phyloP scores from a whole-genome alignment of 2,113 vertebrate species.

The Eolophus roseicapilla region DNA sequence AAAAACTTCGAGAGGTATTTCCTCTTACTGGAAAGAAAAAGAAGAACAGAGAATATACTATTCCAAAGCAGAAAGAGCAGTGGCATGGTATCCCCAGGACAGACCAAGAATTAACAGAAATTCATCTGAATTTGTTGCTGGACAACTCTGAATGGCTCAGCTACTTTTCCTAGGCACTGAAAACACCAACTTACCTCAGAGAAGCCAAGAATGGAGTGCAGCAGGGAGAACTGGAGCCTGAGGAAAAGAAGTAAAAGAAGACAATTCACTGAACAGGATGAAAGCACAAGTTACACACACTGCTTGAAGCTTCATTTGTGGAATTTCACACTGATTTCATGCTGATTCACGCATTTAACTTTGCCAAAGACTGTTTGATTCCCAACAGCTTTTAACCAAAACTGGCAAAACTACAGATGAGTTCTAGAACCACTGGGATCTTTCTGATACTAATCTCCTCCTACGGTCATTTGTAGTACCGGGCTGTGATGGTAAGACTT shows the following conservation, averaged over 20 bases:
- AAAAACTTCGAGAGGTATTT: background rate
- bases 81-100: background rate
- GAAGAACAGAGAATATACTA: background rate
- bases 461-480: background rate
- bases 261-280: background rate
- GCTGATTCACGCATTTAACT: background rate
- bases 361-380: background rate
- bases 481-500: background rate
- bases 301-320: background rate
- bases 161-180: background rate
- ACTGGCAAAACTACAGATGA: background rate
- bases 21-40: background rate
- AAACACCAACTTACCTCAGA: slow-evolving; percentile 16
- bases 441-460: background rate
- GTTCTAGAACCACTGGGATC: background rate
- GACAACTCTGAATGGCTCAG: background rate
- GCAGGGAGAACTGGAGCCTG: slow-evolving; percentile 59
- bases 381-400: background rate
- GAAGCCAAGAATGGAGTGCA: slow-evolving; percentile 2
- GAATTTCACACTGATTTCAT: background rate
- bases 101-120: background rate
- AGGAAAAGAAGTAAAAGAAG: background rate
- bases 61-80: background rate
- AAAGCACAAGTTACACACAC: background rate
- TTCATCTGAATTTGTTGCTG: too few relatives aligned